A percentile compares a stretch with the other conserved stretches of the same genome.
phyloP scores from a whole-genome alignment of 2,113 vertebrate species.

The Paraplagusia blochii region DNA sequence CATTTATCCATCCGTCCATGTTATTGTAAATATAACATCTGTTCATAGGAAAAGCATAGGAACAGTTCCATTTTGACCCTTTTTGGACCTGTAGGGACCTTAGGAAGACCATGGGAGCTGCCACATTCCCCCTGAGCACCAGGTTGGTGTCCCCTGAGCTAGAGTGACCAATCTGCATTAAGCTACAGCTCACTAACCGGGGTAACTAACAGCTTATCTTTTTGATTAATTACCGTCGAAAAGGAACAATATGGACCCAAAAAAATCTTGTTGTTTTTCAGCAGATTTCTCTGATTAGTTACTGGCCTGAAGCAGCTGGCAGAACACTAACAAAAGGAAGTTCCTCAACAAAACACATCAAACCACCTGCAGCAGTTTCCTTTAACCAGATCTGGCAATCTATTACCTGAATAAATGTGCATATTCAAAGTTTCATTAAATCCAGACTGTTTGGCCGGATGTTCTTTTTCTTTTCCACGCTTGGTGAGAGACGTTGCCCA shows the following conservation, averaged over 20 bases:
- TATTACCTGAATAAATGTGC: constrained; percentile 21
- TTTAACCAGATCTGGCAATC: background rate
- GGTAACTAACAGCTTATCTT: background rate
- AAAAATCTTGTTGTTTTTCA: background rate
- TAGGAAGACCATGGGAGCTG: no score
- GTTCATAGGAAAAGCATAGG: no score
- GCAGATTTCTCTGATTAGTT: background rate
- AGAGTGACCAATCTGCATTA: no score
- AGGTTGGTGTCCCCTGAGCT: background rate
- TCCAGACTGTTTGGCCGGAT: constrained; percentile 28
- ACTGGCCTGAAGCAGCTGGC: background rate
- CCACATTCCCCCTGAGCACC: no score
- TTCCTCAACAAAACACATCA: background rate
- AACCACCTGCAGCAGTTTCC: background rate
- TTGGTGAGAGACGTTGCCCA: constrained; percentile 54
- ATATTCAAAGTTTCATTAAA: constrained; percentile 19
- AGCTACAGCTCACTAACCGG: background rate
- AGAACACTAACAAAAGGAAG: background rate
- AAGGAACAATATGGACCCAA: background rate
- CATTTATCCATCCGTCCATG: no score
- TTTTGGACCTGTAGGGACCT: no score
- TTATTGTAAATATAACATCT: no score
- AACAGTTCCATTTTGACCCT: no score
- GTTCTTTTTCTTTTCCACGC: constrained; percentile 19
- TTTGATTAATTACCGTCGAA: no score